phyloP scores from a whole-genome alignment of 2,113 vertebrate species.

The Raja brachyura region DNA sequence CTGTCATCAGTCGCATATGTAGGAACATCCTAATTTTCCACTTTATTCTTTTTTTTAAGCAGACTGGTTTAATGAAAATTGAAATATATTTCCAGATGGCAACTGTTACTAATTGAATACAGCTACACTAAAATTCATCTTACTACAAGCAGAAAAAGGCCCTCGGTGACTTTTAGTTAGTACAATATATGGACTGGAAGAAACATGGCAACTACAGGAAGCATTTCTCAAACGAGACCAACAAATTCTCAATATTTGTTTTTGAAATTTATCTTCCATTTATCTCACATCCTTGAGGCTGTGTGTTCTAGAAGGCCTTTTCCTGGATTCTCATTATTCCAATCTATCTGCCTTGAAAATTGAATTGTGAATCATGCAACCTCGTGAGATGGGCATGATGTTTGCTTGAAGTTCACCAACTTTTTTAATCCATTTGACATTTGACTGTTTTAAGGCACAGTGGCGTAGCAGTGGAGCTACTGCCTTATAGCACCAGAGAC shows the following conservation, averaged over 20 bases:
- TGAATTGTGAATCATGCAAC: background rate
- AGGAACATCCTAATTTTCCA: background rate
- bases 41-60: background rate
- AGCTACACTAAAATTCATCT: background rate
- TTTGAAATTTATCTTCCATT: constrained; percentile 14
- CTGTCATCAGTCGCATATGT: background rate
- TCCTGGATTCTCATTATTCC: background rate
- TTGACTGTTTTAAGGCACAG: background rate
- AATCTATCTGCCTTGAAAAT: background rate
- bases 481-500: no score
- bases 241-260: background rate
- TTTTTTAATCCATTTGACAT: background rate
- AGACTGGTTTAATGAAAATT: background rate
- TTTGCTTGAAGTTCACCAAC: background rate
- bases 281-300: background rate
- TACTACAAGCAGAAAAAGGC: background rate
- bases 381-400: background rate
- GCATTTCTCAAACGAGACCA: background rate
- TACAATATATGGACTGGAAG: background rate
- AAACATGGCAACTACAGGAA: background rate
- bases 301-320: background rate
- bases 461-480: no score
- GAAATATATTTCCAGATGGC: background rate
- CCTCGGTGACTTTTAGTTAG: background rate
- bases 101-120: background rate